Conservation (phyloP, 2,797 vertebrate species). For the Sarcophilus harrisii region DNA sequence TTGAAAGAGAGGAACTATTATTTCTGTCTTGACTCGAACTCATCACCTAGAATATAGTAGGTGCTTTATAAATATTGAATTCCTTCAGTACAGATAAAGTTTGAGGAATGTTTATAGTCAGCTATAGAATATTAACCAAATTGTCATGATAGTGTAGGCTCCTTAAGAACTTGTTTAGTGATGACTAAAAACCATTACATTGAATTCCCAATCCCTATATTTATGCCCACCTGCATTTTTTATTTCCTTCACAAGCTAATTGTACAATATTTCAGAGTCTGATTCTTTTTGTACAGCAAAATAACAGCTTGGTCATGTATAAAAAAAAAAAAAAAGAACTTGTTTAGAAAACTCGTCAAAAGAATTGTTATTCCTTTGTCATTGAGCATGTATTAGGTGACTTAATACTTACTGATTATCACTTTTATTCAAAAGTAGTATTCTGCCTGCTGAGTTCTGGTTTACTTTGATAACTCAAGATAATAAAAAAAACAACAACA, state of each 20-base stretch:
- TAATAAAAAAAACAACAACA: not conserved
- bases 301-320: too few species aligned
- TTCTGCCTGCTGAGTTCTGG: not conserved
- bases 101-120: not conserved
- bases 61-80: not conserved
- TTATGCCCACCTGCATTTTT: too few species aligned
- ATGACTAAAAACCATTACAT: too few species aligned
- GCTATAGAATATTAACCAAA: not conserved
- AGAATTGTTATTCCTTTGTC: not conserved
- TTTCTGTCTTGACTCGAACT: not conserved
- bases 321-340: too few species aligned
- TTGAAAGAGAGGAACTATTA: not conserved
- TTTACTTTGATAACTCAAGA: not conserved
- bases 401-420: not conserved
- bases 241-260: too few species aligned
- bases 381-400: not conserved
- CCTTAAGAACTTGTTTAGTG: not conserved
- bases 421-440: not conserved
- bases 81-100: not conserved
- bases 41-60: not conserved
- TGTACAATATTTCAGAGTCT: too few species aligned
- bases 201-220: too few species aligned
- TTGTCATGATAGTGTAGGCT: not conserved
- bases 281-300: too few species aligned
- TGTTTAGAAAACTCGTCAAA: not conserved